Evolutionary conservation across 1,140 invertebrate species (phyloP), one percentile per base, ranked within the genome.

Genomic region (Sycophila sp.): DNA sequence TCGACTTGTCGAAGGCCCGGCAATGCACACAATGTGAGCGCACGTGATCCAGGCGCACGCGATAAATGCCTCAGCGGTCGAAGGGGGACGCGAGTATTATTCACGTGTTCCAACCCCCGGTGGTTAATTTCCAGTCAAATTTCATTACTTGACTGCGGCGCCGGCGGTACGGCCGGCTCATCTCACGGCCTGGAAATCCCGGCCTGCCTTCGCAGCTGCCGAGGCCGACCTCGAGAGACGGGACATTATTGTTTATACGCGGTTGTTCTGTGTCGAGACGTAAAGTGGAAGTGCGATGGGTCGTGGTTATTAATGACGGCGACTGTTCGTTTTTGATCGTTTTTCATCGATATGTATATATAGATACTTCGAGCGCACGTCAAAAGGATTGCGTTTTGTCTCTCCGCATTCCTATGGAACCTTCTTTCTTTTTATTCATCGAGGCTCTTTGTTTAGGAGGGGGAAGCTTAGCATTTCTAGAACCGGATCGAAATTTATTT

Each of bases 61-160:
- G 42, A 47, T 47, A 47, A 47, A 47, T 47, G 42, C 42, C n/a
- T 47, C 19, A n/a, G 42, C 42, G 42, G 42, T 22, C 24, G 42
- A 47, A 47, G 17, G 42, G 17, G 42, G 2, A 7, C 42, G 42
- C 42, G 66, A 63, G 28, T 67, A 62, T 68, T 65, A 71, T 59
- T 68, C 70, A 73, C 42, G 66, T 65, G 72, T 73, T 71, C 71
- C 68, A 71, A 71, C 70, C 69, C 75, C 74, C 74, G 74, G 77
- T 81, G 80, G 79, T 85, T 84, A 84, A 84, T 84, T 85, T 81
- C 74, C 82, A 84, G 82, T 83, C 81, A 83, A 84, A 85, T 85
- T 85, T 83, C 83, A 85, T 85, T 84, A 84, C 81, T 84, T 76
- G 78, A 81, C 80, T 79, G 74, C 53, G 79, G 53, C 22, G 15